These are phyloP conservation scores for Parazoanthus atlanticus DNA, from an alignment of 92 coral and sea anemone species.

Conservation along the genomic window DNA sequence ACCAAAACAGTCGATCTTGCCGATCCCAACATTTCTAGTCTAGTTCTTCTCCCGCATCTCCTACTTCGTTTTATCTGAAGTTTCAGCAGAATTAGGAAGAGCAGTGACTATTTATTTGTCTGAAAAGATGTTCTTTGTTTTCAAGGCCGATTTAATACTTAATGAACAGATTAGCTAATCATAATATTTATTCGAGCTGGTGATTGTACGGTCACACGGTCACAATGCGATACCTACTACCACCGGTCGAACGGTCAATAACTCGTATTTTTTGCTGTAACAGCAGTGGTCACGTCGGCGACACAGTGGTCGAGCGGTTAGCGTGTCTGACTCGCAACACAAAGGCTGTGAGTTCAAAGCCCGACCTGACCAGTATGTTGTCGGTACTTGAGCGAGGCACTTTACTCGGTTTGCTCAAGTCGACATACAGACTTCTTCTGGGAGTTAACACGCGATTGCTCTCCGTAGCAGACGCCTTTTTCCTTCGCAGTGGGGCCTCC, in stretches of 20 bases:
- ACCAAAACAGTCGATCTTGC: neutral
- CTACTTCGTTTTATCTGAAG: neutral
- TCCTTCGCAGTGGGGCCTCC: neutral
- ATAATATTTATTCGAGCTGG: slow-evolving; percentile 12
- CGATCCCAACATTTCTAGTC: neutral
- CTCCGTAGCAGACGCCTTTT: neutral
- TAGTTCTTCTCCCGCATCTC: slow-evolving; percentile 2
- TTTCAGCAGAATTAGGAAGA: slow-evolving; percentile 5
- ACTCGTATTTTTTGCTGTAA: neutral
- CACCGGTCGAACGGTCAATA: slow-evolving; percentile 19
- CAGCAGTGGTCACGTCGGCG: neutral
- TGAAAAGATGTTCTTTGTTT: neutral
- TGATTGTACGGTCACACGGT: neutral
- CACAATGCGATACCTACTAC: slow-evolving; percentile 37
- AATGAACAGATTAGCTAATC: slow-evolving; percentile 39
- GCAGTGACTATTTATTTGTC: neutral
- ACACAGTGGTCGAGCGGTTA: too few species aligned
- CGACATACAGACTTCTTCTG: too few species aligned
- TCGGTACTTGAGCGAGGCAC: too few species aligned
- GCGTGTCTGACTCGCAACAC: too few species aligned
- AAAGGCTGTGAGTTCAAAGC: too few species aligned
- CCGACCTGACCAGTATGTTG: too few species aligned
- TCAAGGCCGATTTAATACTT: neutral
- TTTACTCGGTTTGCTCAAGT: too few species aligned
- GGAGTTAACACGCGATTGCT: neutral